These are phyloP conservation scores for Anguilla marmorata DNA, from an alignment of 2,797 vertebrate species.

Conservation along the genomic window DNA sequence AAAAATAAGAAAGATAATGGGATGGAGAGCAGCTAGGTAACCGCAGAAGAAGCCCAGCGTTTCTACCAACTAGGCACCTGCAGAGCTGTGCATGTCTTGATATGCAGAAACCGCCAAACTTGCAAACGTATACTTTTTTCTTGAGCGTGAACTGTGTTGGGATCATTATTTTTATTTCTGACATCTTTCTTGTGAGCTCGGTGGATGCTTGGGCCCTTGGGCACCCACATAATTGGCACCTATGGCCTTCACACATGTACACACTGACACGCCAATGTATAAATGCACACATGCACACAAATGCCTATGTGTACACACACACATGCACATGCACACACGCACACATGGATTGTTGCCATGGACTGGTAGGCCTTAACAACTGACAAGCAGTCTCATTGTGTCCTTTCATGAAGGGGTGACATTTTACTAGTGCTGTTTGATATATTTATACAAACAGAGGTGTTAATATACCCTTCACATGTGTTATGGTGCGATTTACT, in stretches of 20 bases:
- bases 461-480: neutral
- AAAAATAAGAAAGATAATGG: neutral
- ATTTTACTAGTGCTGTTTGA: neutral
- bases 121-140: neutral
- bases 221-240: slow-evolving; percentile 7
- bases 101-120: neutral
- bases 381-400: neutral
- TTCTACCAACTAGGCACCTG: too few relatives aligned
- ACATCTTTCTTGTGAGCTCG: slow-evolving; percentile 29
- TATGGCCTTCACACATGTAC: neutral
- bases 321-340: slow-evolving; percentile 44
- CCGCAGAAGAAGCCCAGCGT: too few relatives aligned
- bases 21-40: neutral
- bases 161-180: slow-evolving; percentile 38
- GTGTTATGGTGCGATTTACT: neutral
- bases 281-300: slow-evolving; percentile 20
- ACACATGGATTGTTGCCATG: neutral
- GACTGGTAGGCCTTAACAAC: neutral
- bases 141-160: slow-evolving; percentile 47
- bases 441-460: neutral
- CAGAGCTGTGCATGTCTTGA: neutral
- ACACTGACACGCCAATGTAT: neutral
- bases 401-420: neutral
- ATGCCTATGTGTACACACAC: slow-evolving; percentile 38
- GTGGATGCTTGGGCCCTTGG: slow-evolving; percentile 5